Evolutionary conservation across 2,888 invertebrate genomes (phyloP).

Genomic region (Pseudolycoriella hygida): DNA sequence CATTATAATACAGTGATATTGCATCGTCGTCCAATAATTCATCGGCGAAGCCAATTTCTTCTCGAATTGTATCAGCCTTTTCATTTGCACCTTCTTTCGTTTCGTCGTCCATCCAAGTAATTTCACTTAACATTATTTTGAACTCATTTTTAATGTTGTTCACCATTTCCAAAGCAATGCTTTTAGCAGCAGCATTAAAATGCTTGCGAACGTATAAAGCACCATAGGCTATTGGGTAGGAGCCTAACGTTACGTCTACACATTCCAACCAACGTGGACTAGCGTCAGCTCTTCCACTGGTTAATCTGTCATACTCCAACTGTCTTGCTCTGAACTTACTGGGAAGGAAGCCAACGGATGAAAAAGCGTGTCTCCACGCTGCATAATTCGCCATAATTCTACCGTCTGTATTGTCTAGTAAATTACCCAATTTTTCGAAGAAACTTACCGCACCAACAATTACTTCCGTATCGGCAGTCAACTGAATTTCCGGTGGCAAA

Average conservation of each 20-base stretch:
- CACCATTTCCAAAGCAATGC: constrained; percentile 36
- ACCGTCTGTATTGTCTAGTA: constrained; percentile 17
- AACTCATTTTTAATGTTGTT: constrained; percentile 46
- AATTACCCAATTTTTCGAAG: constrained; percentile 40
- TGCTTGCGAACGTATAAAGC: constrained; percentile 25
- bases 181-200: constrained; percentile 36
- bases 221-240: constrained; percentile 16
- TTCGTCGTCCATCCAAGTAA: constrained; percentile 76
- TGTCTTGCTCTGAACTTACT: background rate
- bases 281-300: background rate
- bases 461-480: constrained; percentile 42
- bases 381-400: constrained; percentile 53
- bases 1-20: constrained; percentile 51
- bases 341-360: background rate
- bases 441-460: constrained; percentile 61
- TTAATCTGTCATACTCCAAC: background rate
- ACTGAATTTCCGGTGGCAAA: constrained; percentile 42
- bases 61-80: constrained; percentile 52
- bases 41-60: constrained; percentile 73
- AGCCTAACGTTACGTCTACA: background rate
- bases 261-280: constrained; percentile 5
- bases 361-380: constrained; percentile 63
- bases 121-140: constrained; percentile 47
- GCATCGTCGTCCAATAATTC: constrained; percentile 62
- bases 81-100: constrained; percentile 53